Evolutionary conservation across 1,140 invertebrate genomes (phyloP), one percentile per base, ranked within the genome.

Genomic region (Leguminivora glycinivorella): DNA sequence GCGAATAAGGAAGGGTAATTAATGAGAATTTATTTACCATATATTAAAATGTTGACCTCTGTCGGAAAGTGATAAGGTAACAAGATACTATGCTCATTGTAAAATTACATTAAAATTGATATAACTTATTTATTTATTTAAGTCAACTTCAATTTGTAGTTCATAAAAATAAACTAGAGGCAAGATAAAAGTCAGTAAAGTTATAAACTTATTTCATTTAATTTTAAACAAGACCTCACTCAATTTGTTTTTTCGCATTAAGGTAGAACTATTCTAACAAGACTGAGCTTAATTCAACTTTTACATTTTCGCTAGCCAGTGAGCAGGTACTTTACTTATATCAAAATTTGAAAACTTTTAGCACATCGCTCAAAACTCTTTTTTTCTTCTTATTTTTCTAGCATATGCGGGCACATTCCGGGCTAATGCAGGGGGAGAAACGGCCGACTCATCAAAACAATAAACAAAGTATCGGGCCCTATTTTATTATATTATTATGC

Each of bases 361-460:
- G 19, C 66, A 7, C 70, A 73, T 67, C 52, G 17, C 58, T 63
- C 56, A 47, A 43, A 60, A 58, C 70, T 70, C 70, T 40, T 56
- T 14, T 69, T 72, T 78, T 82, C 77, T 83, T 85, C 82, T 85
- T 77, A 76, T 82, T 71, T 71, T 72, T 76, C 80, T 56, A 69
- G 70, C 74, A 87, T 83, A 90, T 89, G 87, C 86, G 86, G 85
- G 88, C 75, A 75, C 76, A 79, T 70, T 75, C 60, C 78, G 70
- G 77, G 71, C 75, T 70, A 71, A 67, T 25, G 67, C 72, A 68
- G 75, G 88, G 87, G 87, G 82, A 84, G 70, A 88, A 84, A 82
- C 67, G 68, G 90, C 87, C 78, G 80, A 89, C 82, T 92, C 91
- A 92, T 92, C 91, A 92, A 91, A 92, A 92, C 89, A 92, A 90